These are phyloP conservation scores for Trichomycterus rosablanca DNA, from an alignment of 2,113 vertebrate genomes.

Conservation along the genomic window DNA sequence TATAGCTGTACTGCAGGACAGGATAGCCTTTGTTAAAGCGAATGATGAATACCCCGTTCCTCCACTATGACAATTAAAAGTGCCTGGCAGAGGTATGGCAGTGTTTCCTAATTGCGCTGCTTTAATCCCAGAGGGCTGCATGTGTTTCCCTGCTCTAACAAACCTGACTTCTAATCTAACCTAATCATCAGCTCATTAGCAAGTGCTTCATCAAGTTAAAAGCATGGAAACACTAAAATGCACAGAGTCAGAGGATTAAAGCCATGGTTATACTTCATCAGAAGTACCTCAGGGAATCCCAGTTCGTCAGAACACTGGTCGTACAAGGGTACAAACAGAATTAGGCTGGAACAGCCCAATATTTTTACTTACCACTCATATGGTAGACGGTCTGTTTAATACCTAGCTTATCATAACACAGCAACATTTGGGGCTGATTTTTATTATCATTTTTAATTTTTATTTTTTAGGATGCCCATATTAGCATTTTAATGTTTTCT, in stretches of 20 bases:
- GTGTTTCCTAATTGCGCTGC: neutral
- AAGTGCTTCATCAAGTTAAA: constrained; percentile 18
- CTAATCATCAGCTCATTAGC: constrained; percentile 33
- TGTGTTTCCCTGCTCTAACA: constrained; percentile 12
- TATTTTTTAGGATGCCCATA: too few relatives aligned
- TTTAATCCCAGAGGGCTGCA: constrained; percentile 8
- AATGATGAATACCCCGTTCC: constrained; percentile 3
- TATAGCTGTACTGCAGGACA: neutral
- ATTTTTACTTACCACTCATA: too few relatives aligned
- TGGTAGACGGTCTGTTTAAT: too few relatives aligned
- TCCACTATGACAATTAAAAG: constrained; percentile 5
- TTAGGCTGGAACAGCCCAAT: too few relatives aligned
- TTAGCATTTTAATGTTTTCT: too few relatives aligned
- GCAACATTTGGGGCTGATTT: too few relatives aligned
- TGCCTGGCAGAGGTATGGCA: constrained; percentile 1
- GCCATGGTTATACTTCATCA: neutral
- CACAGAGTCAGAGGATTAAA: neutral
- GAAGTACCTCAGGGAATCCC: too few relatives aligned
- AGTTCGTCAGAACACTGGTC: too few relatives aligned
- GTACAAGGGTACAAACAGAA: too few relatives aligned
- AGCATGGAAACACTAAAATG: neutral
- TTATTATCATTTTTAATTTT: too few relatives aligned
- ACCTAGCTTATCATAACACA: too few relatives aligned
- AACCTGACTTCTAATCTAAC: too few relatives aligned
- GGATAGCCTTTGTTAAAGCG: constrained; percentile 6